Base-by-base conservation (phyloP, 2,888 invertebrate species). In the Heterodera filipjevi region DNA sequence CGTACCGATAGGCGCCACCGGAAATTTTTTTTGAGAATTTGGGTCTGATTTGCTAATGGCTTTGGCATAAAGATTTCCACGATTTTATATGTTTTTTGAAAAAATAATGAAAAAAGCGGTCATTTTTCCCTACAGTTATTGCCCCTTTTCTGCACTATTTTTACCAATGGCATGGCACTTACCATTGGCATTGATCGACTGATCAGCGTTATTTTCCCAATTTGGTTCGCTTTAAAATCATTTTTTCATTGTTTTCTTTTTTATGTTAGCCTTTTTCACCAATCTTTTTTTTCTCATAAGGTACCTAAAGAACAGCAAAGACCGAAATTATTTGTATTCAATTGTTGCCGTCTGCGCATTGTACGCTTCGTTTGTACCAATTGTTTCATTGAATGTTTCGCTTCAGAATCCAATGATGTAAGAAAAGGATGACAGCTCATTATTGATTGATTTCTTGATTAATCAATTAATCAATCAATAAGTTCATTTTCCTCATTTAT, bases 61-160 rank as follows among this genome's bases (percentile, higher is more conserved):
- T n/a, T n/a, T n/a, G n/a, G n/a, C n/a, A n/a, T n/a, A n/a, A n/a
- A n/a, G n/a, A n/a, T n/a, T n/a, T n/a, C n/a, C n/a, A n/a, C n/a
- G n/a, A n/a, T n/a, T n/a, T n/a, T n/a, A n/a, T n/a, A n/a, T n/a
- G n/a, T n/a, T n/a, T n/a, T n/a, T n/a, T n/a, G n/a, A n/a, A n/a
- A n/a, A n/a, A n/a, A n/a, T n/a, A n/a, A n/a, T n/a, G n/a, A n/a
- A n/a, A n/a, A n/a, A n/a, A n/a, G n/a, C n/a, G n/a, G n/a, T n/a
- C n/a, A n/a, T n/a, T n/a, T n/a, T n/a, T n/a, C 12, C 16, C 19
- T 14, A 12, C 59, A 74, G 74, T 27, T 49, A 30, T 39, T 74
- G 59, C 74, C 74, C n/a, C 30, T 74, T 14, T 74, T 74, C 66
- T 74, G 74, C 66, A 74, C 74, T 35, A 74, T 74, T 74, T 74